Conservation (phyloP, 2,113 vertebrate species). For the Hypomesus transpacificus region DNA sequence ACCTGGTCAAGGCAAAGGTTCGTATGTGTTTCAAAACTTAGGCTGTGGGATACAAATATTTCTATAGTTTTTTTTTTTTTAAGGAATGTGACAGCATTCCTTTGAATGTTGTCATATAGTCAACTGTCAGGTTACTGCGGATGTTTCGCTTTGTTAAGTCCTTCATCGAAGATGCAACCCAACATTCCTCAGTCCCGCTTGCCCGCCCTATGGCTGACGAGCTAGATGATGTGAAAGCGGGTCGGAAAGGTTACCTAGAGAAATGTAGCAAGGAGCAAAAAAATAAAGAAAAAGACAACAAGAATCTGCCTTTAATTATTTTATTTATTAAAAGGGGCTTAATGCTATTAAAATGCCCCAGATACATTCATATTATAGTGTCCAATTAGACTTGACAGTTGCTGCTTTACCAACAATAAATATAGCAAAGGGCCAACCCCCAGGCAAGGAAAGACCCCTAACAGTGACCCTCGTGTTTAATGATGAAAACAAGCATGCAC, state of each 20-base stretch:
- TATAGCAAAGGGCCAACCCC: slow-evolving; percentile 71
- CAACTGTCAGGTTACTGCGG: too few relatives aligned
- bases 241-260: slow-evolving; percentile 61
- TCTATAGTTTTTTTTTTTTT: too few relatives aligned
- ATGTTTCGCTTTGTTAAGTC: not conserved
- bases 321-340: slow-evolving; percentile 63
- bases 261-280: slow-evolving; percentile 52
- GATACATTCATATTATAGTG: slow-evolving; percentile 73
- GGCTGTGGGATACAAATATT: not conserved
- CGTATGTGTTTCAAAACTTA: not conserved
- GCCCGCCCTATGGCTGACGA: slow-evolving; percentile 43
- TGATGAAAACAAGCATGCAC: slow-evolving; percentile 70
- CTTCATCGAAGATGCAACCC: slow-evolving; percentile 32
- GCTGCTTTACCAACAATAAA: slow-evolving; percentile 76
- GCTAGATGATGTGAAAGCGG: slow-evolving; percentile 56
- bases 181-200: too few relatives aligned
- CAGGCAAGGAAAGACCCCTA: slow-evolving; percentile 66
- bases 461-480: slow-evolving; percentile 73
- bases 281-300: slow-evolving; percentile 61
- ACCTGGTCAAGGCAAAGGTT: not conserved
- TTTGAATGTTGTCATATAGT: too few relatives aligned
- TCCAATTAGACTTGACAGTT: slow-evolving; percentile 76
- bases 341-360: slow-evolving; percentile 75
- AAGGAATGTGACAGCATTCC: too few relatives aligned
- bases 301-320: slow-evolving; percentile 70